phyloP scores from a whole-genome alignment of 2,797 vertebrate species.

The Podargus strigoides region DNA sequence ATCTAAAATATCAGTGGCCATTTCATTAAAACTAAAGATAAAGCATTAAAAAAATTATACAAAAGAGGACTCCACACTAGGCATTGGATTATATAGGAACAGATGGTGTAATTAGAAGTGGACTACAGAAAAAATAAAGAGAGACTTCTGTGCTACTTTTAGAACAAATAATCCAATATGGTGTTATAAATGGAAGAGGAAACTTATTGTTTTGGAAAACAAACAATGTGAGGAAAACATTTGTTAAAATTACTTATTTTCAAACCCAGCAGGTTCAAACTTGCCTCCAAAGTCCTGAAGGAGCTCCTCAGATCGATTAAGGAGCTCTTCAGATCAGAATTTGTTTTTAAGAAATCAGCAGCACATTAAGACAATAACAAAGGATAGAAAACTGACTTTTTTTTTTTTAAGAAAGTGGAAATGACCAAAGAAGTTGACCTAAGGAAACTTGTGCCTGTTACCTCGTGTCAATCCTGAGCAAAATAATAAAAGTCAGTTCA shows the following conservation, averaged over 20 bases:
- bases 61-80: not conserved
- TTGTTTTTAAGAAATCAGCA: not conserved
- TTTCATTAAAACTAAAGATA: not conserved
- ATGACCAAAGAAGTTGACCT: not conserved
- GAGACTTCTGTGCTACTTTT: not conserved
- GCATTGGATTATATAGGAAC: not conserved
- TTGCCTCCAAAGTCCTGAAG: not conserved
- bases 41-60: not conserved
- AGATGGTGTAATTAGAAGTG: not conserved
- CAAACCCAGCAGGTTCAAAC: not conserved
- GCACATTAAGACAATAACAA: not conserved
- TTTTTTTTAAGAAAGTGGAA: not conserved
- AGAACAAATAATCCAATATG: not conserved
- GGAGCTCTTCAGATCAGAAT: not conserved
- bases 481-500: not conserved
- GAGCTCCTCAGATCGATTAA: not conserved
- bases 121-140: not conserved
- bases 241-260: not conserved
- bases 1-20: not conserved
- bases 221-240: not conserved
- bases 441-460: not conserved
- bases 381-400: not conserved
- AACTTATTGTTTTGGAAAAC: not conserved
- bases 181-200: not conserved
- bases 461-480: not conserved